A percentile compares a stretch with the other conserved stretches of the same genome.
These are phyloP conservation scores for Xiphydria camelus DNA, from an alignment of 2,888 invertebrate genomes.

Conservation along the genomic window DNA sequence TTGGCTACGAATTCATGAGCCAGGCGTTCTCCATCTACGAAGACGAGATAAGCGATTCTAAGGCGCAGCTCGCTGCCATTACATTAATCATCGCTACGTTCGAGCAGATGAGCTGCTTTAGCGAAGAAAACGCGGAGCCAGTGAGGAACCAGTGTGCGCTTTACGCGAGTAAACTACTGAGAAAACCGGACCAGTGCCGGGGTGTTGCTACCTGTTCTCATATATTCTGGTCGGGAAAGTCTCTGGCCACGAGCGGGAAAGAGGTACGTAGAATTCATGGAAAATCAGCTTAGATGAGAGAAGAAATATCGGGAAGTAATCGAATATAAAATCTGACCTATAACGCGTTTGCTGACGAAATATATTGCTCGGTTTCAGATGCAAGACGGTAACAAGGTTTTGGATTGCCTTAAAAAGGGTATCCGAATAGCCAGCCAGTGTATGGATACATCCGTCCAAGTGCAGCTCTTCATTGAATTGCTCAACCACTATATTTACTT, in stretches of 20 bases:
- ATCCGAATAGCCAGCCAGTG: conserved; percentile 95
- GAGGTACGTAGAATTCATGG: conserved; percentile 56
- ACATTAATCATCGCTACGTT: conserved; percentile 94
- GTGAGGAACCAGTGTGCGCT: conserved; percentile 93
- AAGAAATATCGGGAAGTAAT: background rate
- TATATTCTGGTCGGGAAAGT: conserved; percentile 94
- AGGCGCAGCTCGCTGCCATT: conserved; percentile 94
- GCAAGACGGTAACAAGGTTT: conserved; percentile 86
- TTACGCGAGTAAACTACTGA: conserved; percentile 92
- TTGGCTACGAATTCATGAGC: conserved; percentile 98
- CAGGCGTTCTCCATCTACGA: conserved; percentile 97
- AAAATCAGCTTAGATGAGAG: no score
- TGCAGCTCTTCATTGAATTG: conserved; percentile 93
- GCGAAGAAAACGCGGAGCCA: conserved; percentile 96
- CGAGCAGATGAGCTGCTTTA: conserved; percentile 92
- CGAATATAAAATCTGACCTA: conserved; percentile 32
- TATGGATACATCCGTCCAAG: conserved; percentile 95
- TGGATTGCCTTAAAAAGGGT: conserved; percentile 95
- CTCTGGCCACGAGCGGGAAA: conserved; percentile 57
- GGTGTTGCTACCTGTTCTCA: conserved; percentile 93
- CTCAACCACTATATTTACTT: conserved; percentile 93
- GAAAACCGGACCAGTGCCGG: conserved; percentile 97
- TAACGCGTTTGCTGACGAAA: background rate
- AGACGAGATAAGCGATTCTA: conserved; percentile 97
- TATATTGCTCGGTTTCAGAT: conserved; percentile 62